Base-by-base conservation (phyloP, 2,113 vertebrate species). In the Laticauda colubrina region DNA sequence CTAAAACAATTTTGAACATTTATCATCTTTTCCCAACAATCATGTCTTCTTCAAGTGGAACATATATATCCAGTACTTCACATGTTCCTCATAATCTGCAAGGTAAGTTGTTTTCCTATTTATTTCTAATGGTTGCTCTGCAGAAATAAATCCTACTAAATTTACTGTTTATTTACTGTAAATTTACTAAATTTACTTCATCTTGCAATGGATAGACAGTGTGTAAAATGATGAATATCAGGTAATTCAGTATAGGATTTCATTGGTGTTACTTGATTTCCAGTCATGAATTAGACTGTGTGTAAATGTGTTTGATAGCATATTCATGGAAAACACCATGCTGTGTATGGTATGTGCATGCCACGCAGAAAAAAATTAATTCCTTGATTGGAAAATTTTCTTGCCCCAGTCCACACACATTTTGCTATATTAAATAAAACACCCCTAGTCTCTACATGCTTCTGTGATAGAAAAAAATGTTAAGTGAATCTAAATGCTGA, bases 401-500 rank as follows among this genome's bases (percentile, higher is more conserved):
- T 95, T 0, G 91, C 89, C 92, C 93, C 91, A 59, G 51, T 94
- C 0, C 1, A 95, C 94, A 94, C 95, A 95, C 95, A 96, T 95
- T 95, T 94, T 24, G 3, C 93, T 95, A 93, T 94, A 95, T 95
- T 94, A 96, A 96, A 96, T 96, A 95, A 96, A 96, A 93, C 93
- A 95, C 94, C 95, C 93, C 93, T 95, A 94, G 93, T 93, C 95
- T 96, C 94, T 86, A 94, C 94, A 59, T 95, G 94, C 94, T 90
- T 96, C 91, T 39, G 92, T 97, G 95, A 96, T 94, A 96, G 96
- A 97, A 97, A 96, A 96, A 51, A 96, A 94, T 97, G 95, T 96
- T 97, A 97, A 97, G 95, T 96, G 96, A 96, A 97, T 97, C 96
- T 97, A 97, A 97, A 97, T 96, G 96, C 94, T 97, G 96, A 96